Evolutionary conservation across 2,797 vertebrate genomes (phyloP).

Genomic region (Podargus strigoides): DNA sequence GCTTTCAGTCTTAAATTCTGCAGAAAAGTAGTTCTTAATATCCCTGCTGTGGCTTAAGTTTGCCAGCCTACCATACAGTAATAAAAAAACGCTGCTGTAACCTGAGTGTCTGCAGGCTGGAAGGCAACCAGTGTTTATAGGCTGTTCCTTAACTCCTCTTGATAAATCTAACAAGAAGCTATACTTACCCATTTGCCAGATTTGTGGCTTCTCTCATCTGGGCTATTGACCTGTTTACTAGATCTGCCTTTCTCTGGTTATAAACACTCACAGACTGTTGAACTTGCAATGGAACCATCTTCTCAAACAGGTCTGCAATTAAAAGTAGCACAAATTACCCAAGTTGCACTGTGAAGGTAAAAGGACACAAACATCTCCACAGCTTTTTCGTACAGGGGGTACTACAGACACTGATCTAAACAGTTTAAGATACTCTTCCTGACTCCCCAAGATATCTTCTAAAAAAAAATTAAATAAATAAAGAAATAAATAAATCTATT

Average conservation of each 20-base stretch:
- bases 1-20: not conserved
- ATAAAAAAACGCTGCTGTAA: not conserved
- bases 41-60: not conserved
- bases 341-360: not conserved
- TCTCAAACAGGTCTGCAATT: constrained; percentile 92
- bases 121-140: not conserved
- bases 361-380: not conserved
- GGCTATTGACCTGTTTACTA: constrained; percentile 90
- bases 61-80: not conserved
- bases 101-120: not conserved
- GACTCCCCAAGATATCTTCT: not conserved
- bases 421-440: not conserved
- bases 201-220: constrained; percentile 96
- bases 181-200: constrained; percentile 90
- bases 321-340: not conserved
- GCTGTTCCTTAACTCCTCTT: not conserved
- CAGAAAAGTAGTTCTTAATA: not conserved
- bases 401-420: not conserved
- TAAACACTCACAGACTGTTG: constrained; percentile 88
- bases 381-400: not conserved
- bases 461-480: not conserved
- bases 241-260: constrained; percentile 89
- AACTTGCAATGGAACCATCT: constrained; percentile 96
- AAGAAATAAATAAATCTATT: too few species aligned
- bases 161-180: not conserved